Base-by-base conservation (phyloP, 2,113 vertebrate genomes). In the Danio rerio region DNA sequence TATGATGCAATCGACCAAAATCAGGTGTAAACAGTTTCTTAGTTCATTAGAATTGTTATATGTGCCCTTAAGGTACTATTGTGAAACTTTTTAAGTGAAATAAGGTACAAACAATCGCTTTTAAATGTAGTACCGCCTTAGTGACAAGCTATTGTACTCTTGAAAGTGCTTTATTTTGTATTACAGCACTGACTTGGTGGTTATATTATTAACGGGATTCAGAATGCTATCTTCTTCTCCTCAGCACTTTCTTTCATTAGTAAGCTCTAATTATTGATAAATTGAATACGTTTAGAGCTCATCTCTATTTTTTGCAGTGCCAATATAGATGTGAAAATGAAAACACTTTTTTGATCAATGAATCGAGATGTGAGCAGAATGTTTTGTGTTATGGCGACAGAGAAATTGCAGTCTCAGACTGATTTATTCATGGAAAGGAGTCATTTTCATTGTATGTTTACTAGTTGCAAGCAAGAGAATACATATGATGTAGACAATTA, bases 391-490 rank as follows among this genome's bases (percentile, higher is more conserved):
- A 92, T 90, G 90, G 78, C 73, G 56, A 85, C 81, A 74, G 63
- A 81, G 86, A 40, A 68, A 87, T 87, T 87, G 83, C 77, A 87
- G 47, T 85, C 87, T 11, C n/a, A 11, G 69, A 66, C 87, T 85
- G 74, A 81, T 73, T 89, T 76, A 85, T 81, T 86, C 71, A 11
- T 18, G 74, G 82, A 69, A 78, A 20, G 81, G 11, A 68, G 20
- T 75, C 91, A 80, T 85, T 88, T 85, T 50, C 85, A 89, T 89
- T 85, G 88, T 83, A 76, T 88, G 84, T 90, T 85, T 89, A 87
- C 75, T 84, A 56, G 89, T 91, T 82, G 65, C 78, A 59, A 82
- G 31, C 85, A 85, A 70, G 71, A 83, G 83, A 58, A 80, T 69
- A 84, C 52, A 84, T 59, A 77, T 53, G 1, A 86, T 68, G 84